Conservation (phyloP, 2,797 vertebrate genomes). For the Manis pentadactyla region DNA sequence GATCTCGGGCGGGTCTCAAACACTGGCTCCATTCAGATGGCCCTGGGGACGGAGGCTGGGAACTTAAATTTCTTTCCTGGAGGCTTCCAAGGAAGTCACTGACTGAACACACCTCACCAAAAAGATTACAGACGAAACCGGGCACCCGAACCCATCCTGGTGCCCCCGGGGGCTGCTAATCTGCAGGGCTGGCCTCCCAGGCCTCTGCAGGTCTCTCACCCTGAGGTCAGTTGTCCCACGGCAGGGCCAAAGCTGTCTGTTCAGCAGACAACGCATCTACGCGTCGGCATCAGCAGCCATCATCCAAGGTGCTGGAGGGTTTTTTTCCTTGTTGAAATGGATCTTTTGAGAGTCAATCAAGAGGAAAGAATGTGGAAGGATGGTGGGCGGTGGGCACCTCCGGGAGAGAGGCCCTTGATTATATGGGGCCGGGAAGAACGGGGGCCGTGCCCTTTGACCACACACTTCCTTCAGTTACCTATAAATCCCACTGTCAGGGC, state of each 20-base stretch:
- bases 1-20: neutral
- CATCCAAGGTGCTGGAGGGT: neutral
- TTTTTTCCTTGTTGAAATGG: constrained; percentile 13
- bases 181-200: neutral
- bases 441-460: neutral
- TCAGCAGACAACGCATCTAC: neutral
- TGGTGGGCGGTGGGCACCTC: neutral
- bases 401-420: constrained; percentile 35
- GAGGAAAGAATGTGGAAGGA: constrained; percentile 52
- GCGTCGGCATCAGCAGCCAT: neutral
- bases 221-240: neutral
- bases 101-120: neutral
- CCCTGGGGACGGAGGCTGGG: neutral
- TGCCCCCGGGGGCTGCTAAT: neutral
- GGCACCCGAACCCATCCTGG: accelerated
- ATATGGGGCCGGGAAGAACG: neutral
- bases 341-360: constrained; percentile 61
- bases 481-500: neutral
- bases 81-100: neutral
- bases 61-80: neutral
- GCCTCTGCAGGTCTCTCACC: neutral
- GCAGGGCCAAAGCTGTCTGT: neutral
- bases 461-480: neutral
- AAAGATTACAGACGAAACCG: neutral
- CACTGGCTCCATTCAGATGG: neutral